These are phyloP conservation scores for Oligia strigilis DNA, from an alignment of 2,888 invertebrate species.

Conservation along the genomic window DNA sequence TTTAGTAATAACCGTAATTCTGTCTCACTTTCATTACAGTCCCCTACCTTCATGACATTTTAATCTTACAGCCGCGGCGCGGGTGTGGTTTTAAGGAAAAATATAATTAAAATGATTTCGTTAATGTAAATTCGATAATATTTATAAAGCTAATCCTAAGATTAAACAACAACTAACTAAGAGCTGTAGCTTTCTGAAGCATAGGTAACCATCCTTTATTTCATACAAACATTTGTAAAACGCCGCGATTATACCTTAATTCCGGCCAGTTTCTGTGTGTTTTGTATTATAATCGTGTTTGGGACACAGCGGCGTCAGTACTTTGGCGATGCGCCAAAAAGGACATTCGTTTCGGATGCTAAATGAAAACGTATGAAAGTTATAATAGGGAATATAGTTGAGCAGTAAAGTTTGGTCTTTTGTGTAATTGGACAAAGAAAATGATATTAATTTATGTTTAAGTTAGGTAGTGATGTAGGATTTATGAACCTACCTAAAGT, in stretches of 20 bases:
- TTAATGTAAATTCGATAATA: background rate
- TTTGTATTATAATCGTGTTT: conserved; percentile 53
- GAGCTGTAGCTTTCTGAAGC: background rate
- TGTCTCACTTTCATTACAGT: background rate
- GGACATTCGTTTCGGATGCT: conserved; percentile 60
- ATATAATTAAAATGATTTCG: background rate
- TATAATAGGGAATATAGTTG: conserved; percentile 57
- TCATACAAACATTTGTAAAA: conserved; percentile 30
- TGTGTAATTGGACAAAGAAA: conserved; percentile 62
- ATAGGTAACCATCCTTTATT: background rate
- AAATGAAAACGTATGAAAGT: conserved; percentile 66
- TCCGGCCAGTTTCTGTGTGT: conserved; percentile 46
- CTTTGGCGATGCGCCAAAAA: conserved; percentile 63
- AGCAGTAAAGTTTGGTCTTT: conserved; percentile 50
- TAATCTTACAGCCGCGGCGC: background rate
- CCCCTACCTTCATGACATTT: background rate
- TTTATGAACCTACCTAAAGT: conserved; percentile 29
- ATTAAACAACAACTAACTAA: background rate
- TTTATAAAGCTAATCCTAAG: background rate
- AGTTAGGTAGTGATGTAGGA: conserved; percentile 44
- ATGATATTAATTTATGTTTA: conserved; percentile 45
- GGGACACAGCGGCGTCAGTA: conserved; percentile 65
- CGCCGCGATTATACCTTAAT: conserved; percentile 61
- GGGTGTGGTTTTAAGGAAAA: background rate
- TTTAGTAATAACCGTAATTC: background rate